Evolutionary conservation across 2,113 vertebrate species (phyloP).

Genomic region (Empidonax alnorum): DNA sequence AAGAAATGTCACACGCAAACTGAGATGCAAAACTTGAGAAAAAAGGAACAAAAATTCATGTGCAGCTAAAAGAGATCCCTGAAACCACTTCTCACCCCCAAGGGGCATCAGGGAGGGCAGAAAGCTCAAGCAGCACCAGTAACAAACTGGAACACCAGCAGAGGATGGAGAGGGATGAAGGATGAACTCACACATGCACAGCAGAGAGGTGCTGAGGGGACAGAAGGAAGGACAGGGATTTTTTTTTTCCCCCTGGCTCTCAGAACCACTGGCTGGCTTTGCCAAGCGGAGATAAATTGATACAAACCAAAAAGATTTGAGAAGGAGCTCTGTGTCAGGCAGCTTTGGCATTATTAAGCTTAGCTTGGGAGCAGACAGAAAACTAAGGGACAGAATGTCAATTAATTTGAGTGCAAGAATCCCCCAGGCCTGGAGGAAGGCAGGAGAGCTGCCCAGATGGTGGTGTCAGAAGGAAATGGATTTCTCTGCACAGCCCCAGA

Average conservation of each 20-base stretch:
- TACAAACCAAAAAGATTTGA: neutral
- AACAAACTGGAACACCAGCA: neutral
- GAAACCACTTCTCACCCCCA: neutral
- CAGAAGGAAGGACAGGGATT: neutral
- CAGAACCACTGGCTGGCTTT: neutral
- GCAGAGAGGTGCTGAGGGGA: neutral
- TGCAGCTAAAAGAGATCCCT: neutral
- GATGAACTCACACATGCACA: fast-evolving
- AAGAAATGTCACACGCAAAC: neutral
- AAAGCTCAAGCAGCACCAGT: neutral
- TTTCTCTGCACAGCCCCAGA: neutral
- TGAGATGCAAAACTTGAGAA: neutral
- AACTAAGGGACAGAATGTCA: slow-evolving; percentile 14
- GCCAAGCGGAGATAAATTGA: neutral
- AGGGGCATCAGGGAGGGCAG: neutral
- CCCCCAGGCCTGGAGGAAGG: neutral
- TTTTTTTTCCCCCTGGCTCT: neutral
- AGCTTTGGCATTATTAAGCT: neutral
- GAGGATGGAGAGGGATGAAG: neutral
- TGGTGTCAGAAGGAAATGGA: neutral
- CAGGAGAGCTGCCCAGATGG: neutral
- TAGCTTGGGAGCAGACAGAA: neutral
- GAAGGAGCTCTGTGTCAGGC: neutral
- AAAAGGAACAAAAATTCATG: neutral
- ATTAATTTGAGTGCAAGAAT: slow-evolving; percentile 2